These are phyloP conservation scores for Nannobrachium achirus DNA, from an alignment of 2,113 vertebrate species.

Conservation along the genomic window DNA sequence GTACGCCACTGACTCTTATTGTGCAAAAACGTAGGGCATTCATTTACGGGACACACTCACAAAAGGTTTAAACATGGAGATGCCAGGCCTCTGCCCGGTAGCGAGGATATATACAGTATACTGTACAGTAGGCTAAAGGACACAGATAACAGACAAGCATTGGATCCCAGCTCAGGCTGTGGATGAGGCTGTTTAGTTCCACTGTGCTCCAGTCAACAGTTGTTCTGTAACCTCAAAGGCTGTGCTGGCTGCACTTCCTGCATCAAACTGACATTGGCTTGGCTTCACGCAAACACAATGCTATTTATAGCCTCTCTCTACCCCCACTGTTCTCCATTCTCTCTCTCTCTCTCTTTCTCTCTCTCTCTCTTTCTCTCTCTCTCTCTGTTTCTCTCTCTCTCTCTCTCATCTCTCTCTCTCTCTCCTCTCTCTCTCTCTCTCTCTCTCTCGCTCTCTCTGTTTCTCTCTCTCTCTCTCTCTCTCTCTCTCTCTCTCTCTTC, in stretches of 20 bases:
- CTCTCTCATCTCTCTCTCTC: background rate
- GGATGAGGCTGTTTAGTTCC: conserved; percentile 16
- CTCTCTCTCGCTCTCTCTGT: conserved; percentile 35
- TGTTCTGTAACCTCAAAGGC: conserved; percentile 59
- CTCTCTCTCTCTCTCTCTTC: background rate
- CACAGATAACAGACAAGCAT: too few relatives aligned
- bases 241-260: conserved; percentile 64
- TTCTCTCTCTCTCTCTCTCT: conserved; percentile 26
- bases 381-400: conserved; percentile 13
- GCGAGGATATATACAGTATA: too few relatives aligned
- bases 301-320: conserved; percentile 75
- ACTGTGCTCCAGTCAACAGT: conserved; percentile 54
- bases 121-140: too few relatives aligned
- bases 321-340: conserved; percentile 7
- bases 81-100: too few relatives aligned
- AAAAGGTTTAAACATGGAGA: too few relatives aligned
- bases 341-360: background rate
- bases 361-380: conserved; percentile 1
- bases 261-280: conserved; percentile 73
- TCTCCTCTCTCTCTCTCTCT: conserved; percentile 19
- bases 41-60: too few relatives aligned
- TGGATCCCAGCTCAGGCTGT: too few relatives aligned
- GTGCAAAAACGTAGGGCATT: too few relatives aligned
- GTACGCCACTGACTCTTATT: too few relatives aligned
- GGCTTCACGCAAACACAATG: conserved; percentile 59